A percentile compares a stretch with the other conserved stretches of the same genome.
Evolutionary conservation across 2,113 vertebrate genomes (phyloP).

Genomic region (Climacteris rufus): DNA sequence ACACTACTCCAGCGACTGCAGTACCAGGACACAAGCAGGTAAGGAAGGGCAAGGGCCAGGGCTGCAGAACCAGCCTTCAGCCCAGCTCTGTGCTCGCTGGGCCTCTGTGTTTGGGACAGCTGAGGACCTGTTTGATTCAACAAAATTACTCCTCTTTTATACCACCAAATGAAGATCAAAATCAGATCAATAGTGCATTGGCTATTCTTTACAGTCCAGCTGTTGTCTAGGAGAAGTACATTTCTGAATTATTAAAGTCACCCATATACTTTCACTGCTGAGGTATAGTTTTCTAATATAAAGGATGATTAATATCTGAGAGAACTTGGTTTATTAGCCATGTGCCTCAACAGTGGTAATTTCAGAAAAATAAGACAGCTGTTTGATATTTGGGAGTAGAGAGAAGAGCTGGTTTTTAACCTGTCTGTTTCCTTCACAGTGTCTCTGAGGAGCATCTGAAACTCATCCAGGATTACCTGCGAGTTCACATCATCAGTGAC

Average conservation of each 20-base stretch:
- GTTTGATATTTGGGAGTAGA: not conserved
- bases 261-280: not conserved
- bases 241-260: not conserved
- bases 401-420: not conserved
- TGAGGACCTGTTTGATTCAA: not conserved
- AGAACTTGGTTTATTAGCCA: not conserved
- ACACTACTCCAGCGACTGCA: slow-evolving; percentile 83
- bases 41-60: not conserved
- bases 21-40: slow-evolving; percentile 84
- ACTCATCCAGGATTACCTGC: slow-evolving; percentile 89
- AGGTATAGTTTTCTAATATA: not conserved
- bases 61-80: not conserved
- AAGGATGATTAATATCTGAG: not conserved
- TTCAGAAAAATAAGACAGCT: not conserved
- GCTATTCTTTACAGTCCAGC: not conserved
- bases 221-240: not conserved
- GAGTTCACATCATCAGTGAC: slow-evolving; percentile 78
- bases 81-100: not conserved
- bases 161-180: not conserved
- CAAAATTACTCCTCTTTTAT: not conserved
- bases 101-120: not conserved
- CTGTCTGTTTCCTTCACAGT: slow-evolving; percentile 57
- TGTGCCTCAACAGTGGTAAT: not conserved
- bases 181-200: not conserved
- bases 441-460: slow-evolving; percentile 86